These are phyloP conservation scores for Mizuhopecten yessoensis DNA, from an alignment of 1,140 invertebrate species.

Conservation along the genomic window DNA sequence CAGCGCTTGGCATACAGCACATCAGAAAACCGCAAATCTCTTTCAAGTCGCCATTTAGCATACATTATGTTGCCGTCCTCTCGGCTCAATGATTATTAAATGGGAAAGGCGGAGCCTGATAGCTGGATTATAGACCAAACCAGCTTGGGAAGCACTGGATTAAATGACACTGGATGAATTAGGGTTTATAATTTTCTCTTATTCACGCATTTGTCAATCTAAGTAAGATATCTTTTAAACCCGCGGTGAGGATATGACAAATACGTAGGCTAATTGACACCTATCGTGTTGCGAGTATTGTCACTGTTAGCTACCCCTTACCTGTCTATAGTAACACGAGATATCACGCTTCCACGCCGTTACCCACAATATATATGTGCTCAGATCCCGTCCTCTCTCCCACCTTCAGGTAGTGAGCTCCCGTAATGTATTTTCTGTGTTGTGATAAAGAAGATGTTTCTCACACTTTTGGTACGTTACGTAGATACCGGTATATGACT, in stretches of 20 bases:
- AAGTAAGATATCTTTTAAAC: constrained; percentile 49
- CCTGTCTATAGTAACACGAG: neutral
- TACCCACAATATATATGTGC: neutral
- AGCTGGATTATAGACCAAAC: constrained; percentile 47
- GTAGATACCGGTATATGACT: too few relatives aligned
- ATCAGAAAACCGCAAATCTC: constrained; percentile 36
- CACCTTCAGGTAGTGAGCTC: neutral
- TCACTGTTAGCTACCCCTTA: neutral
- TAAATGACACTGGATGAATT: constrained; percentile 49
- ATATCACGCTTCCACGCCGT: neutral
- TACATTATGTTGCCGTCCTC: constrained; percentile 47
- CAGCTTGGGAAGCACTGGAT: constrained; percentile 18
- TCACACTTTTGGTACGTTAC: neutral
- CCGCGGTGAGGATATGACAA: constrained; percentile 43
- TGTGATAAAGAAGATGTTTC: neutral
- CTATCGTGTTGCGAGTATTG: constrained; percentile 49
- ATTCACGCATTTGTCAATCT: constrained; percentile 13
- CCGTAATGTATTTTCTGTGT: too few relatives aligned
- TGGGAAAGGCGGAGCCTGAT: constrained; percentile 49
- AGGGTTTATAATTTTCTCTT: constrained; percentile 47
- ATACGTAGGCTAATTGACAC: constrained; percentile 49
- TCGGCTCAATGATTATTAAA: constrained; percentile 53
- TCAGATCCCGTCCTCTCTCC: neutral
- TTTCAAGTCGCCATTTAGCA: constrained; percentile 51
- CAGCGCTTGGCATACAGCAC: constrained; percentile 41